phyloP scores from a whole-genome alignment of 2,113 vertebrate species.

The Carlito syrichta region DNA sequence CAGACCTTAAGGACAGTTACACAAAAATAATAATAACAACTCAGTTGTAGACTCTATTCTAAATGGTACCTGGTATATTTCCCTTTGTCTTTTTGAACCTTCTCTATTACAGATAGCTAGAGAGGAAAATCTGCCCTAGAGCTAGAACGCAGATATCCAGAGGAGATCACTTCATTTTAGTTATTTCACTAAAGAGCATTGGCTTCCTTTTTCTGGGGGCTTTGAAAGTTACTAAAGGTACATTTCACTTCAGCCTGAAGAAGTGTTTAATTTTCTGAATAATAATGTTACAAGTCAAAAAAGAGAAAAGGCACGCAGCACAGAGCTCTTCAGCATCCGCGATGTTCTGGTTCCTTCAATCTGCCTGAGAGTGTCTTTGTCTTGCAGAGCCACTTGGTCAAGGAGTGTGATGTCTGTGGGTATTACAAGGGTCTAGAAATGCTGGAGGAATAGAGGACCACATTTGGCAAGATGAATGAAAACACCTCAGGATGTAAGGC shows the following conservation, averaged over 20 bases:
- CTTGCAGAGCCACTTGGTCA: background rate
- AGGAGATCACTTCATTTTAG: background rate
- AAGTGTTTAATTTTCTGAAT: background rate
- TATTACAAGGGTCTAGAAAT: background rate
- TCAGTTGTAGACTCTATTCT: background rate
- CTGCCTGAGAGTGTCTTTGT: background rate
- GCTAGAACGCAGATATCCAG: background rate
- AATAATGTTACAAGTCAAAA: background rate
- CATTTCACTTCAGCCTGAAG: background rate
- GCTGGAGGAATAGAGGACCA: background rate
- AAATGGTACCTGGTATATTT: background rate
- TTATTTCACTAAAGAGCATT: too few relatives aligned
- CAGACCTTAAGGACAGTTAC: background rate
- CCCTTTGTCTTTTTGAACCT: background rate
- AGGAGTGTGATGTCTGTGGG: background rate
- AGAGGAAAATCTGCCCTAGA: background rate
- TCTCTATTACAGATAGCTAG: background rate
- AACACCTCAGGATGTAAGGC: background rate
- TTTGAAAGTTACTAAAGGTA: too few relatives aligned
- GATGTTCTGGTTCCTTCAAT: background rate
- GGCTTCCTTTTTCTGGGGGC: too few relatives aligned
- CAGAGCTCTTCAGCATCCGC: background rate
- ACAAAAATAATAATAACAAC: background rate
- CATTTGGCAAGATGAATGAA: conserved; percentile 33
- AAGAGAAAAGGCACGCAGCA: background rate